Conservation (phyloP, 2,888 invertebrate species). For the Clepsis dumicolana region DNA sequence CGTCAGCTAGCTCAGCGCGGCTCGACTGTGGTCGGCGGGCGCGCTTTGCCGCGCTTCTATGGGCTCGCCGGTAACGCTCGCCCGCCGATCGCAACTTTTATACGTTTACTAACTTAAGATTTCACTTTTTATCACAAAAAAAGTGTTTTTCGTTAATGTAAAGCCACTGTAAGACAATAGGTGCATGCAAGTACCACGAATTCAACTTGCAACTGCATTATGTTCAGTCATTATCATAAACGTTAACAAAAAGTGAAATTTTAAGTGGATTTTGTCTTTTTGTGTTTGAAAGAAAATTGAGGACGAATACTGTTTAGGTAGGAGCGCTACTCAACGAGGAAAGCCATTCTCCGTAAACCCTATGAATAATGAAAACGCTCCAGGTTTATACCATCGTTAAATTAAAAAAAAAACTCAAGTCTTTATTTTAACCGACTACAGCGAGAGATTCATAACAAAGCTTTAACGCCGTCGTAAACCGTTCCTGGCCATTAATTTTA, state of each 20-base stretch:
- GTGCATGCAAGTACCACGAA: too few species aligned
- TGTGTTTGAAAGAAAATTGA: not conserved
- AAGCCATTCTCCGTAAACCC: not conserved
- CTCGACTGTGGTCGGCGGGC: too few species aligned
- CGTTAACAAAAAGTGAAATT: too few species aligned
- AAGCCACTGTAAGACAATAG: not conserved
- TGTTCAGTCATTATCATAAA: too few species aligned
- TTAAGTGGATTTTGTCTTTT: too few species aligned
- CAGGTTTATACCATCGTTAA: constrained; percentile 12
- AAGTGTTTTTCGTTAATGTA: not conserved
- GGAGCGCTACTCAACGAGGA: not conserved
- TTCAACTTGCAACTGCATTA: too few species aligned
- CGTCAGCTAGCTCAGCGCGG: too few species aligned
- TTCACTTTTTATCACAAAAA: not conserved
- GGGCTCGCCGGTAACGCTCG: too few species aligned
- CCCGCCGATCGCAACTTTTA: too few species aligned
- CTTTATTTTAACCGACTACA: constrained; percentile 12
- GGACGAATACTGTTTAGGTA: not conserved
- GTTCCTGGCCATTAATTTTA: constrained; percentile 14
- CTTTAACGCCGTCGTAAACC: constrained; percentile 31
- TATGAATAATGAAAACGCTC: not conserved
- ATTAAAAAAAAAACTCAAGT: not conserved
- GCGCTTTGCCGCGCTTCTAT: too few species aligned
- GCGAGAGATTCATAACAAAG: constrained; percentile 11
- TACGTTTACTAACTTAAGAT: not conserved